A percentile compares a stretch with the other conserved stretches of the same genome.
Conservation (phyloP, 2,888 invertebrate genomes). For the Microplitis deprimator region DNA sequence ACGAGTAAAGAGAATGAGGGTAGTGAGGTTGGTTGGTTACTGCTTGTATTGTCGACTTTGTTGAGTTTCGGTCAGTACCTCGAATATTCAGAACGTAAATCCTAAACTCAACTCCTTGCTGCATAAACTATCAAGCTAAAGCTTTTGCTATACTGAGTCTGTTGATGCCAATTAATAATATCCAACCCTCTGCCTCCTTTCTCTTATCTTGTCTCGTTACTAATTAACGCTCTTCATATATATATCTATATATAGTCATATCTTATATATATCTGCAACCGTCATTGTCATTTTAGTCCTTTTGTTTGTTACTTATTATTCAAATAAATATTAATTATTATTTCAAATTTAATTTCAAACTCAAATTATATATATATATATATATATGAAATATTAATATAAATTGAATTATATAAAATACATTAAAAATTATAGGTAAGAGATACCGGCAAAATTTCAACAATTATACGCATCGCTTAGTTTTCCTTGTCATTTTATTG, state of each 20-base stretch:
- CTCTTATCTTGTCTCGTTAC: slow-evolving; percentile 1
- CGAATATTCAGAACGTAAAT: background rate
- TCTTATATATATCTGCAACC: background rate
- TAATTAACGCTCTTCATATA: background rate
- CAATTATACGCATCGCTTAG: background rate
- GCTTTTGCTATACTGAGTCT: background rate
- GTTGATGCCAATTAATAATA: slow-evolving; percentile 1
- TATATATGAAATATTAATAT: too few relatives aligned
- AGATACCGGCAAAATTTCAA: background rate
- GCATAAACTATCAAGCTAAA: background rate
- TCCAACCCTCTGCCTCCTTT: background rate
- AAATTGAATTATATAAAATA: too few relatives aligned
- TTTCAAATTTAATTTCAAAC: background rate
- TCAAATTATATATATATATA: background rate
- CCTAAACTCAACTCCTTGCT: background rate
- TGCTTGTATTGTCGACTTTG: background rate
- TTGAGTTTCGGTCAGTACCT: background rate
- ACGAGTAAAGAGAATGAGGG: background rate
- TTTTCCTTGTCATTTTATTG: background rate
- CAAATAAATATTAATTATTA: background rate
- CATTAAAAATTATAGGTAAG: too few relatives aligned
- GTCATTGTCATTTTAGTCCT: background rate
- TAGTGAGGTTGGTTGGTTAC: background rate
- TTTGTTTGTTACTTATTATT: background rate
- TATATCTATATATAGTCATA: background rate